Evolutionary conservation across 2,797 vertebrate species (phyloP), one percentile per base, ranked within the genome.

Genomic region (Taenioides sp.): DNA sequence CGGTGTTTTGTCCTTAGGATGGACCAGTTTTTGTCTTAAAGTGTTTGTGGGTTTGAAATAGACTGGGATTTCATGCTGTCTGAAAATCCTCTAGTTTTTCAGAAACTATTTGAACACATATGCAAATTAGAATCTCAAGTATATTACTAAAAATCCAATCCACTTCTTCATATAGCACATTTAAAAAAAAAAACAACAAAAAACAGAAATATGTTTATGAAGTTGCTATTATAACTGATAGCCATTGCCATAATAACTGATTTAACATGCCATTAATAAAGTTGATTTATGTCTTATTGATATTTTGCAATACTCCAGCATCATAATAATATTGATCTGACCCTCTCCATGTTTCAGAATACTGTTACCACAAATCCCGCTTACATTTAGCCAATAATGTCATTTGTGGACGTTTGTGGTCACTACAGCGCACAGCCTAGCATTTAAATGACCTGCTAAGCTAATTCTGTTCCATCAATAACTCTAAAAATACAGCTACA

Each of bases 401-500:
- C 28, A 73, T 66, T 50, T 54, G 1, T 61, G 70, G 37, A 31
- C 28, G 70, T 37, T 67, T 5, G 4, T 70, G 7, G 66, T 59
- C 66, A 55, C 47, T 23, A 37, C 3, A 31, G 28, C 58, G 28
- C 71, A 57, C 49, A 18, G 47, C 65, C 66, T 50, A 27, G 11
- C 67, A 52, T 34, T 65, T 72, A 86, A 75, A 79, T 76, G 71
- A 78, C 59, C 64, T 11, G 1, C 58, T 60, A 37, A 16, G 79
- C 71, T 73, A 58, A 10, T 69, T 78, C 60, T 76, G 67, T 61
- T 74, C 62, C 73, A 65, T 69, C 63, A 74, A 12, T 11, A 27
- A 2, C 4, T 79, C 74, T 74, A 77, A 73, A 80, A 78, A 78
- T 76, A 80, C 69, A 27, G 52, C 68, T 77, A 73, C 76, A 28